These are phyloP conservation scores for Nomada lathburiana DNA, from an alignment of 2,888 invertebrate species.

Conservation along the genomic window DNA sequence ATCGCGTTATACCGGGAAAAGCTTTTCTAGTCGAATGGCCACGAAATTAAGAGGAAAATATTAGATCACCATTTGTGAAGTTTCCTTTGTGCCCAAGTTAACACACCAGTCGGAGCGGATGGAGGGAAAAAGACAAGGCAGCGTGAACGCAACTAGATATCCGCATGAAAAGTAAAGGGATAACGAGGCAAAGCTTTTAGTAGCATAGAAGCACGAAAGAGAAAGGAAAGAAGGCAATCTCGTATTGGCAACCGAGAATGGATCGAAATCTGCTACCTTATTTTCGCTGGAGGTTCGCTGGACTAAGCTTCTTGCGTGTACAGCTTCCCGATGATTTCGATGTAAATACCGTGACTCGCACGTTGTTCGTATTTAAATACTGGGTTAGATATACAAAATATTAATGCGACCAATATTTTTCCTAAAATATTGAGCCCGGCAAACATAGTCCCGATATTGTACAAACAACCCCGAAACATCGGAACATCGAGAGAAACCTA, in stretches of 20 bases:
- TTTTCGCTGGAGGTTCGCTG: background rate
- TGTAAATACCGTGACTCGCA: background rate
- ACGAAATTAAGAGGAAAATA: slow-evolving; percentile 74
- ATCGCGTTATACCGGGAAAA: slow-evolving; percentile 21
- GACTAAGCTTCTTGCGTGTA: background rate
- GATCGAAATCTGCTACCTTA: slow-evolving; percentile 30
- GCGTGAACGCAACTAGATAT: slow-evolving; percentile 35
- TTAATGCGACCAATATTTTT: no score
- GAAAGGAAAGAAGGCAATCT: slow-evolving; percentile 21
- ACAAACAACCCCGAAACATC: no score
- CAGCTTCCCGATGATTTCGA: background rate
- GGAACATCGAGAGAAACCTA: no score
- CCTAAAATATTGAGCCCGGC: no score
- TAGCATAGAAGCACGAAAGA: slow-evolving; percentile 20
- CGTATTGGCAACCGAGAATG: slow-evolving; percentile 16
- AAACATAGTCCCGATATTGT: no score
- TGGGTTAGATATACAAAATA: no score
- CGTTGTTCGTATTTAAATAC: no score
- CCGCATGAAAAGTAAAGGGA: slow-evolving; percentile 32
- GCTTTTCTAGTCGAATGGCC: slow-evolving; percentile 38
- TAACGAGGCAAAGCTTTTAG: slow-evolving; percentile 62
- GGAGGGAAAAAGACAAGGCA: slow-evolving; percentile 15
- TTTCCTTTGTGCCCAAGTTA: slow-evolving; percentile 66
- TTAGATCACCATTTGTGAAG: slow-evolving; percentile 64
- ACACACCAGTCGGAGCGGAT: slow-evolving; percentile 38